Evolutionary conservation across 2,888 invertebrate genomes (phyloP), one percentile per base, ranked within the genome.

Genomic region (Amblyjoppa fuscipennis): DNA sequence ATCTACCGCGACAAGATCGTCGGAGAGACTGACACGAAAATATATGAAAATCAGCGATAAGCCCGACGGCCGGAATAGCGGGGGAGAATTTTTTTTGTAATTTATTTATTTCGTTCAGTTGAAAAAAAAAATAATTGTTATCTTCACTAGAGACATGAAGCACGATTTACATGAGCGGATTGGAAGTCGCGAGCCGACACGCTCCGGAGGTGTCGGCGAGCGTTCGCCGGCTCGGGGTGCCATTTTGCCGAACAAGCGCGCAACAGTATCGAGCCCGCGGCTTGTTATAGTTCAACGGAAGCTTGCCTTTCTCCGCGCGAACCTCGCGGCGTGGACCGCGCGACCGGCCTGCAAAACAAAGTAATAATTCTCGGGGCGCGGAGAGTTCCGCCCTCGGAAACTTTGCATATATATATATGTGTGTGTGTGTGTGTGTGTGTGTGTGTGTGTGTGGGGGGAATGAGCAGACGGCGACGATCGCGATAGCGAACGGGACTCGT

Each of bases 291-390:
- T 49, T 49, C 13, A 16, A 49, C 45, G 13, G 45, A 0, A 49
- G 16, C 13, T 41, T n/a, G 76, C 66, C 53, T 56, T 68, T 56
- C 77, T 68, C 56, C 77, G 51, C 20, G 11, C 76, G 3, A 53
- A 28, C 38, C 51, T 28, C 59, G 28, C 34, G 41, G 68, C 56
- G 53, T n/a, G 11, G 68, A 77, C 66, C 68, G 53, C 68, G 56
- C 41, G 68, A 68, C 41, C 53, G 53, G 68, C 68, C 77, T 53
- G 56, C 64, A 80, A 80, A 71, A 64, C 71, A 80, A 80, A 64
- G 71, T 64, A 80, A 80, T 80, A 80, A 80, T 80, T 71, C 79
- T 64, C 79, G 51, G 64, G 20, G 51, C 64, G 71, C 71, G 71
- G 64, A 71, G 66, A 38, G 64, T 73, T 80, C 16, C 51, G 13